phyloP scores from a whole-genome alignment of 1,140 invertebrate species.

The Belonocnema kinseyi region DNA sequence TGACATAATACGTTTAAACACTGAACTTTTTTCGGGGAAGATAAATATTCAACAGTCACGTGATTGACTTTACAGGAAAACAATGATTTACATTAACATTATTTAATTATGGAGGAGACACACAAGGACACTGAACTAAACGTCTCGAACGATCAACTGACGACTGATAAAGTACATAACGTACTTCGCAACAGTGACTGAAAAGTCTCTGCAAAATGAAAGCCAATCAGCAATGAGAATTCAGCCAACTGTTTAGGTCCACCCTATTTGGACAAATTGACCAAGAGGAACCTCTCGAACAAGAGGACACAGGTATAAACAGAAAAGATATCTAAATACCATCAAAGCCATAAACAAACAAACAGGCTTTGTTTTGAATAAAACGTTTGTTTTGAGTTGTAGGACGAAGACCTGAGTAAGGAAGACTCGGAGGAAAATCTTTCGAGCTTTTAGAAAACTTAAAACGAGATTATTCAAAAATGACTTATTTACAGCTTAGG shows the following conservation, averaged over 20 bases:
- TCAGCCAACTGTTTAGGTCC: background rate
- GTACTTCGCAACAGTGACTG: background rate
- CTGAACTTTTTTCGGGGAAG: background rate
- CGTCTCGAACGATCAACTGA: slow-evolving; percentile 14
- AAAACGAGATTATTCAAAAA: too few relatives aligned
- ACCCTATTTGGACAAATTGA: slow-evolving; percentile 9
- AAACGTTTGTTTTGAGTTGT: too few relatives aligned
- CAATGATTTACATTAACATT: background rate
- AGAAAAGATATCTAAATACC: too few relatives aligned
- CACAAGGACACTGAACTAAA: slow-evolving; percentile 20
- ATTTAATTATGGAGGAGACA: slow-evolving; percentile 19
- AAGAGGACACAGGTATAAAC: too few relatives aligned
- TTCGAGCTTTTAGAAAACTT: too few relatives aligned
- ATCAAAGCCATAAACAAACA: too few relatives aligned
- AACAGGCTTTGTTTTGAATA: too few relatives aligned
- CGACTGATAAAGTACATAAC: slow-evolving; percentile 19
- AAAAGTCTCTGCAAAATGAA: background rate
- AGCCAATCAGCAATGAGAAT: background rate
- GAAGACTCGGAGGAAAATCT: too few relatives aligned
- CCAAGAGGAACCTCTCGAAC: background rate
- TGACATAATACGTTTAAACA: too few relatives aligned
- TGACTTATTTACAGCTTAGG: too few relatives aligned
- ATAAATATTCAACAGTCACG: slow-evolving; percentile 15
- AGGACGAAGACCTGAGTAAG: too few relatives aligned
- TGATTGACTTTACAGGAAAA: background rate